Evolutionary conservation across 2,797 vertebrate genomes (phyloP).

Genomic region (Acanthis flammea): DNA sequence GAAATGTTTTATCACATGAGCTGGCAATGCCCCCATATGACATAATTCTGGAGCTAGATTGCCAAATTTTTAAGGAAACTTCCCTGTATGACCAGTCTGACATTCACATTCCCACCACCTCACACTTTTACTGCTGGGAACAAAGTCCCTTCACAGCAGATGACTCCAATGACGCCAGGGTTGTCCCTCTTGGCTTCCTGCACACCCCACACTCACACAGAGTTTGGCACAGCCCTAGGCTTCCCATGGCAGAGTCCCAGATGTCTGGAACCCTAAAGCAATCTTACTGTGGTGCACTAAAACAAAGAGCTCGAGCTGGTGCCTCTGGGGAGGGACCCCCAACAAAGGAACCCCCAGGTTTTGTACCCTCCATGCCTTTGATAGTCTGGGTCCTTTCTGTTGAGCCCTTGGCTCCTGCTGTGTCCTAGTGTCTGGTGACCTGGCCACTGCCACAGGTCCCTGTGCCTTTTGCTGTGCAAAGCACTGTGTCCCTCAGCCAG

Average conservation of each 20-base stretch:
- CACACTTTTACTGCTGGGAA: not conserved
- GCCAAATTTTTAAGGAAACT: not conserved
- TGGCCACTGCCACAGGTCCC: too few relatives aligned
- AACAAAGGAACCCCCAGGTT: not conserved
- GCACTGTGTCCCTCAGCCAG: not conserved
- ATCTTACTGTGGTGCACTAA: not conserved
- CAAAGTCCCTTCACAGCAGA: rapidly evolving
- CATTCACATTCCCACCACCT: not conserved
- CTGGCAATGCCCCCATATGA: not conserved
- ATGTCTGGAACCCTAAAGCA: not conserved
- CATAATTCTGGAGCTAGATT: not conserved
- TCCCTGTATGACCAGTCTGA: not conserved
- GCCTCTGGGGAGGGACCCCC: rapidly evolving
- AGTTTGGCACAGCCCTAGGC: not conserved
- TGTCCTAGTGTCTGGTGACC: not conserved
- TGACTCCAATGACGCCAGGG: rapidly evolving
- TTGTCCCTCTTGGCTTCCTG: not conserved
- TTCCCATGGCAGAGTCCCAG: not conserved
- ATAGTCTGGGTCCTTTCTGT: not conserved
- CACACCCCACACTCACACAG: not conserved
- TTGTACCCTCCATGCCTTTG: not conserved
- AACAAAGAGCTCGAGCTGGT: not conserved
- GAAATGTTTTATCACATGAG: not conserved
- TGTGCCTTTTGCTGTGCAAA: not conserved
- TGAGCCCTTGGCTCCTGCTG: not conserved